phyloP scores from a whole-genome alignment of 2,888 invertebrate species.

The Lepidochitona cinerea region DNA sequence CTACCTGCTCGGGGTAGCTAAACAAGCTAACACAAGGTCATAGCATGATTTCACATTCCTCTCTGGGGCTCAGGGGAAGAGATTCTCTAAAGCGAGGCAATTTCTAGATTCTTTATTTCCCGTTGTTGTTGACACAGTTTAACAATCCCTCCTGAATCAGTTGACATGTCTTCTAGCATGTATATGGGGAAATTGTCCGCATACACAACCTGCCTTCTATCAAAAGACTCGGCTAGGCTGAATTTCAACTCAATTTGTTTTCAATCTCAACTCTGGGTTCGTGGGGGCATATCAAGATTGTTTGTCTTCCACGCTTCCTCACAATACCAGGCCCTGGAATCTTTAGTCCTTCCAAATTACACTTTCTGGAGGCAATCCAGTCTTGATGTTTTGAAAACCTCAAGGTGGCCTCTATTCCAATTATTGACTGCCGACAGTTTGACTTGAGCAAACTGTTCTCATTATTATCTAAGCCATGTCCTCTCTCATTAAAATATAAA shows the following conservation, averaged over 20 bases:
- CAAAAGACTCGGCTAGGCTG: not conserved
- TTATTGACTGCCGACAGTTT: too few species aligned
- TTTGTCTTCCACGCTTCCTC: too few species aligned
- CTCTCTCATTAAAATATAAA: too few species aligned
- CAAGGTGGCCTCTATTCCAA: too few species aligned
- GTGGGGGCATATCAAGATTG: not conserved
- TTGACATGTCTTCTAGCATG: not conserved
- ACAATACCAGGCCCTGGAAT: too few species aligned
- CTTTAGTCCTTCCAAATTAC: too few species aligned
- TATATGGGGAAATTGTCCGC: not conserved
- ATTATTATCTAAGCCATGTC: too few species aligned
- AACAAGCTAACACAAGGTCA: not conserved
- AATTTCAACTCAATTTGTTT: not conserved
- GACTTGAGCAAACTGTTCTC: too few species aligned
- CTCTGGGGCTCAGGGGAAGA: not conserved
- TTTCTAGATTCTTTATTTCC: not conserved
- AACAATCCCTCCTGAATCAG: not conserved
- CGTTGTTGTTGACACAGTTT: not conserved
- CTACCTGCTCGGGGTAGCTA: not conserved
- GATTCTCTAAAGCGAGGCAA: not conserved
- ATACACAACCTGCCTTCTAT: not conserved
- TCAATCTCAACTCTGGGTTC: not conserved
- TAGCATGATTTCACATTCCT: not conserved
- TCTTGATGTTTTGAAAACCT: too few species aligned
- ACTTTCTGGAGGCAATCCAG: too few species aligned